Evolutionary conservation across 2,888 invertebrate genomes (phyloP).

Genomic region (Metacarcinus magister): DNA sequence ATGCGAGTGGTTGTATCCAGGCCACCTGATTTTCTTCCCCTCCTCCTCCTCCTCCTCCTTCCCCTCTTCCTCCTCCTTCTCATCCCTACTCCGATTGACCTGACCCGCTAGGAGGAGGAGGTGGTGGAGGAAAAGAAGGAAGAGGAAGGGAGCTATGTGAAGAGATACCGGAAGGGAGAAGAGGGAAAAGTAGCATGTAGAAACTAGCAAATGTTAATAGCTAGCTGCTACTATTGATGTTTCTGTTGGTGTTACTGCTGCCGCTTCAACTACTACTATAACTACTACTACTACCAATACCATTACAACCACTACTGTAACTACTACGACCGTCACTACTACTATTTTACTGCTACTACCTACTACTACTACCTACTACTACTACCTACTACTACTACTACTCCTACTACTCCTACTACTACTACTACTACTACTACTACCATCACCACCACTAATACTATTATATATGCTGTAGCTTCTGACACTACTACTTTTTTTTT

Average conservation of each 20-base stretch:
- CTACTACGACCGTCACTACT: neutral
- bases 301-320: neutral
- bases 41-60: conserved; percentile 45
- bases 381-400: no score
- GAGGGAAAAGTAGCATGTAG: neutral
- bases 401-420: no score
- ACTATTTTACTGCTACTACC: neutral
- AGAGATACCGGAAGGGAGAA: neutral
- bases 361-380: no score
- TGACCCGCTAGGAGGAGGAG: neutral
- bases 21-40: conserved; percentile 28
- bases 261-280: neutral
- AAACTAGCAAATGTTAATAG: neutral
- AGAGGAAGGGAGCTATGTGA: neutral
- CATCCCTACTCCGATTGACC: neutral
- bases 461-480: no score
- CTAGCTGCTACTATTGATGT: neutral
- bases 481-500: no score
- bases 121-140: neutral
- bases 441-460: no score
- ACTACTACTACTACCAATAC: neutral
- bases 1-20: conserved; percentile 45
- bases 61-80: neutral
- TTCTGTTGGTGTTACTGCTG: neutral
- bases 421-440: no score